Evolutionary conservation across 2,113 vertebrate species (phyloP), one percentile per base, ranked within the genome.

Genomic region (Chloroceryle aenea): DNA sequence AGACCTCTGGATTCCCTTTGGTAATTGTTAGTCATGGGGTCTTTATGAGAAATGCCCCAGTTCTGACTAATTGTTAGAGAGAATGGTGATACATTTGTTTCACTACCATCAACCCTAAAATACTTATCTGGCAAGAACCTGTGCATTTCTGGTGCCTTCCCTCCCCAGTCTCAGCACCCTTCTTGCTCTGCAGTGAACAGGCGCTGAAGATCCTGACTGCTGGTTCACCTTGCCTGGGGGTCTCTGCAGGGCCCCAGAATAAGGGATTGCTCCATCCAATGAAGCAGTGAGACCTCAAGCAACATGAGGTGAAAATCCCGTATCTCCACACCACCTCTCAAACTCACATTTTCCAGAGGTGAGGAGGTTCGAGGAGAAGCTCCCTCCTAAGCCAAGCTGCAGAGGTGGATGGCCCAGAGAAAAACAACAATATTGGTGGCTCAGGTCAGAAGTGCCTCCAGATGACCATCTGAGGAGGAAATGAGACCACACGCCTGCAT

Each of bases 131-230:
- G 7, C 32, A 34, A 55, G 79, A 90, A 47, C 19, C 79, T 68
- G 53, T 56, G 43, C 29, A 12, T 58, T 67, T 68, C 29, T 30
- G 53, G 36, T 4, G 12, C 43, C 23, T n/a, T 26, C 23, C 38
- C 12, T 30, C 58, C 38, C 0, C 1, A 10, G 22, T 19, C 84
- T 45, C 27, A 14, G 14, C 52, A 30, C 9, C 21, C n/a, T 38
- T 20, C 9, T 27, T 2, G 0, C 52, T 43, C 42, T 1, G 0
- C 17, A 4, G 12, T 4, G 1, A 29, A 14, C 48, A 32, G 14
- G 81, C 8, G 12, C 13, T 53, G 19, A 61, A 32, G 36, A 32
- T 61, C 36, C 34, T 6, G 7, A 14, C 11, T 34, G 67, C 45
- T 6, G 2, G 1, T 9, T 42, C 52, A 3, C 1, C 63, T 69